Percentiles rank a stretch among this genome's conserved stretches.
Conservation (phyloP, 2,113 vertebrate genomes). For the Nesoenas mayeri region DNA sequence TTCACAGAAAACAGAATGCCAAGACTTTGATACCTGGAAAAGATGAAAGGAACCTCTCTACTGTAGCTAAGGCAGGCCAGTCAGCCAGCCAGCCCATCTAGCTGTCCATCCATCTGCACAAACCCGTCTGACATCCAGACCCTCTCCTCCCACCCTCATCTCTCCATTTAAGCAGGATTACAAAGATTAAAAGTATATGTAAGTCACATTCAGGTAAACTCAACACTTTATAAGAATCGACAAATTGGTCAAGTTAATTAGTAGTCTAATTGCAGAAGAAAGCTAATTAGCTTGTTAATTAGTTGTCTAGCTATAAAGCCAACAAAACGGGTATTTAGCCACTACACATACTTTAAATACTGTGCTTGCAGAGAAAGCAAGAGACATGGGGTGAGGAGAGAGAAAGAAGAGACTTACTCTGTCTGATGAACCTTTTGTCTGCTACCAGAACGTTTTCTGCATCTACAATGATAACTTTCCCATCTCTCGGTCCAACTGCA, state of each 20-base stretch:
- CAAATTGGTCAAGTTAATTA: background rate
- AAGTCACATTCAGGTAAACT: background rate
- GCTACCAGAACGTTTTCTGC: constrained; percentile 98
- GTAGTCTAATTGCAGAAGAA: background rate
- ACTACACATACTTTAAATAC: background rate
- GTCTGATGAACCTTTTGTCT: constrained; percentile 95
- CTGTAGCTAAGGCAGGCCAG: background rate
- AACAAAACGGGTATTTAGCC: background rate
- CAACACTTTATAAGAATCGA: background rate
- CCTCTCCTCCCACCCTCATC: background rate
- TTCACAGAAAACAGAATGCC: background rate
- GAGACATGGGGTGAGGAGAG: background rate
- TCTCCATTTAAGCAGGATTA: background rate
- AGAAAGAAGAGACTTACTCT: constrained; percentile 84
- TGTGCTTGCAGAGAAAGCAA: background rate
- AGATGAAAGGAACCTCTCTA: background rate
- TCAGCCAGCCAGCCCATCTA: background rate
- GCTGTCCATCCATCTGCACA: background rate
- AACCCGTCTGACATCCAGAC: rapidly evolving
- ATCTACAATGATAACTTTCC: constrained; percentile 98
- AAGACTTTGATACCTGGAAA: background rate
- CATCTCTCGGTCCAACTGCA: constrained; percentile 94
- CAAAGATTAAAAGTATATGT: background rate
- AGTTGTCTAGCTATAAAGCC: background rate
- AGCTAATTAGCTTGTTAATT: background rate